Base-by-base conservation (phyloP, 1,140 invertebrate species). In the Ostrea denselamellosa region DNA sequence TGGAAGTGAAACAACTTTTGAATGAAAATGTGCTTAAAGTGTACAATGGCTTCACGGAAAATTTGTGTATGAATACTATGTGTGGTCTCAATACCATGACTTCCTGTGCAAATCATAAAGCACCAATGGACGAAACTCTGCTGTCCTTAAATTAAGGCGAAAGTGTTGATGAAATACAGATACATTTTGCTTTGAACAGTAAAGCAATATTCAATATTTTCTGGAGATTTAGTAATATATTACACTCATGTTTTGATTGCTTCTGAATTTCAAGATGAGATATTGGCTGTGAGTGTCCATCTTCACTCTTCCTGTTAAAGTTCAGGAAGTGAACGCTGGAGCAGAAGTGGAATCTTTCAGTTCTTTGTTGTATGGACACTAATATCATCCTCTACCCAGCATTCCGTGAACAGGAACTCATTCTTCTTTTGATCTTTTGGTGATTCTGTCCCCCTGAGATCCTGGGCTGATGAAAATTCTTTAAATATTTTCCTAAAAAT, bases 381-480 rank as follows among this genome's bases (percentile, higher is more conserved):
- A 34, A 77, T 77, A 77, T 77, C 68, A 34, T 77, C 68, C 25
- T 77, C 68, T 77, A 77, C 68, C 68, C 68, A 77, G 68, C 68
- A 77, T 34, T 77, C 68, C 9, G 25, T 77, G 22, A 25, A 77
- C 68, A 77, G 68, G 68, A 14, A 28, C 7, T 77, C 68, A 14
- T 25, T 77, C 28, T 77, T 77, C 14, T 77, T 77, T 28, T 34
- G 25, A 34, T 28, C 68, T 14, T 77, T 25, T 14, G 28, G 12
- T 28, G 22, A 28, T 34, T 77, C 68, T 12, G 25, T 28, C 28
- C 14, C 68, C 68, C 68, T 22, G 22, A 77, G 68, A 77, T 77
- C 68, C 68, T 77, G 68, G 10, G 68, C 68, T 77, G 68, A 77
- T 25, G 68, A 77, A 34, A 77, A 77, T 25, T 77, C 68, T 77